phyloP scores from a whole-genome alignment of 2,113 vertebrate genomes.

The Mionectes macconnelli region DNA sequence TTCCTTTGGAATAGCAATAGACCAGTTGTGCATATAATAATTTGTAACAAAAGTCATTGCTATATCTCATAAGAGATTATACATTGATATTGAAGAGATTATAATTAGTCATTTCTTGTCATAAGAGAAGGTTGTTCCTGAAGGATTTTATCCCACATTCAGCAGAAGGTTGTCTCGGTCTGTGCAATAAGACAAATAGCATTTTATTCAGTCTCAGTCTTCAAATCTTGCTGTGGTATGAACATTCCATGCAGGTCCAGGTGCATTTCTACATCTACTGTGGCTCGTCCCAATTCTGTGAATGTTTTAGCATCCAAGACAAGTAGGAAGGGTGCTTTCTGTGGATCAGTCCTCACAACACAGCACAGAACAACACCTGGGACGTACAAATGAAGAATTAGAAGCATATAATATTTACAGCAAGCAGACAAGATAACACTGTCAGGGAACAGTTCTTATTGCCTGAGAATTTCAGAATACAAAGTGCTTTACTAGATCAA shows the following conservation, averaged over 20 bases:
- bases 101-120: neutral
- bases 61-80: neutral
- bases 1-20: neutral
- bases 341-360: constrained; percentile 76
- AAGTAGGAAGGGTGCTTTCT: constrained; percentile 80
- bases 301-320: constrained; percentile 88
- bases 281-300: constrained; percentile 84
- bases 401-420: neutral
- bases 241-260: constrained; percentile 90
- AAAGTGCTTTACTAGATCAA: neutral
- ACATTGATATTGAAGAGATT: neutral
- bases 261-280: constrained; percentile 73
- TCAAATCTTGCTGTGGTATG: constrained; percentile 70
- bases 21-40: neutral
- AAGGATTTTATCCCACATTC: neutral
- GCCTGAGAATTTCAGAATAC: neutral
- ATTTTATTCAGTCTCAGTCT: neutral
- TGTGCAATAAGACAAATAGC: neutral
- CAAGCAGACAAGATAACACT: neutral
- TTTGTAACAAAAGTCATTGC: neutral
- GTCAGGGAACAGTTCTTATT: neutral
- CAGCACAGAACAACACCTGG: constrained; percentile 83
- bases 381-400: neutral
- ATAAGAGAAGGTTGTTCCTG: neutral
- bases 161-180: neutral